Evolutionary conservation across 2,888 invertebrate genomes (phyloP).

Genomic region (Exocentrus adspersus): DNA sequence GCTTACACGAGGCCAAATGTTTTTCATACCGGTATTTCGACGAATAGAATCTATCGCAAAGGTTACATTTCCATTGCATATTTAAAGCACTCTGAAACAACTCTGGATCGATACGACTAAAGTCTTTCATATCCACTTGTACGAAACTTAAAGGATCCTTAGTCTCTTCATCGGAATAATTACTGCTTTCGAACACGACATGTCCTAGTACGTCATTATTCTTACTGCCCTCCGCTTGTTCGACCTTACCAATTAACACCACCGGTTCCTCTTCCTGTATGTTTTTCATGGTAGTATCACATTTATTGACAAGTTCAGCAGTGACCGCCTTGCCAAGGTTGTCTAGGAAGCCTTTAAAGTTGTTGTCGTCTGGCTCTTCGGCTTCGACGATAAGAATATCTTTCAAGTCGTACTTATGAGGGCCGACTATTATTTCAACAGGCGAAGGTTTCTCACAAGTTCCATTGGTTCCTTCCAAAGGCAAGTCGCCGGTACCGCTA

Average conservation of each 20-base stretch:
- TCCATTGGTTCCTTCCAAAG: not conserved
- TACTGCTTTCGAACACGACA: too few species aligned
- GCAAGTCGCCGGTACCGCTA: not conserved
- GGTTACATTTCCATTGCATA: conserved; percentile 5
- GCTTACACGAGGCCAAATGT: conserved; percentile 34
- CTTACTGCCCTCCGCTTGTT: too few species aligned
- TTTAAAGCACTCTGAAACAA: conserved; percentile 15
- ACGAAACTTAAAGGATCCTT: not conserved
- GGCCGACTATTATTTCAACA: conserved; percentile 45
- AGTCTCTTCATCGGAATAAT: not conserved
- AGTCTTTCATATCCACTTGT: not conserved
- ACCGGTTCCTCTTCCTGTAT: not conserved
- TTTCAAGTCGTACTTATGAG: conserved; percentile 42
- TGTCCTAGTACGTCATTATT: too few species aligned
- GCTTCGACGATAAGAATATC: conserved; percentile 46
- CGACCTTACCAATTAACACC: conserved; percentile 9
- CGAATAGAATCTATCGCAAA: conserved; percentile 22
- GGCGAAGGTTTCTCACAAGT: conserved; percentile 5
- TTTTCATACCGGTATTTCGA: conserved; percentile 9
- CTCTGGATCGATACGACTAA: not conserved
- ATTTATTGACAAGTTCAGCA: conserved; percentile 38
- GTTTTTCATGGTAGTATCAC: not conserved
- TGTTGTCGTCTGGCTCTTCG: conserved; percentile 20
- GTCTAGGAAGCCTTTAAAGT: conserved; percentile 44
- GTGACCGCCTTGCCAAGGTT: conserved; percentile 45